Evolutionary conservation across 2,113 vertebrate genomes (phyloP), one percentile per base, ranked within the genome.

Genomic region (Formicarius rufipectus): DNA sequence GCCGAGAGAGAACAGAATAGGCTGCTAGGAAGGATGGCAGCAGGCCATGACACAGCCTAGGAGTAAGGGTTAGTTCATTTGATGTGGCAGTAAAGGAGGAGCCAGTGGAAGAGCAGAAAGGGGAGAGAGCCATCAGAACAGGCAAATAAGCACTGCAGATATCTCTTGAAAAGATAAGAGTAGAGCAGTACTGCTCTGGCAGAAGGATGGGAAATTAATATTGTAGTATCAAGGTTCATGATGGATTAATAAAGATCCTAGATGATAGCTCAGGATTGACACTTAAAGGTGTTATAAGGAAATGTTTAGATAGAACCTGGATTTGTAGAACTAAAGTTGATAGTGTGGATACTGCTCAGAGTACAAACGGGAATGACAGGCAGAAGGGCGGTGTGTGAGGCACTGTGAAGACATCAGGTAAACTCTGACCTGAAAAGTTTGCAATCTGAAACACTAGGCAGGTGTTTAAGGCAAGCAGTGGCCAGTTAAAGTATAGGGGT

Each of bases 381-480:
- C 30, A 78, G 24, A 24, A 84, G 23, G 4, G 22, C 0, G 0
- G 19, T 18, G 28, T 42, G 20, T 67, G 62, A 73, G 31, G 44
- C 10, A 7, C 31, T 58, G 31, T 45, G 56, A 14, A 82, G 44
- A 76, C 33, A 49, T 33, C 42, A 52, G 59, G 63, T 85, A 94
- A 96, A 88, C 90, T 93, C 85, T 92, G 83, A 90, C 93, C 82
- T 86, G 88, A 68, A 91, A 93, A 93, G 44, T 63, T 76, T 87
- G 55, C 35, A 88, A 86, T 85, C 93, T 92, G 52, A 84, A 49
- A 72, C 30, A 37, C 56, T 72, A 79, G 60, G 64, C 82, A 90
- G 79, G 47, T 90, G 89, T 84, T 95, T 73, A 80, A 83, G 87
- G 55, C 79, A 90, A 90, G 95, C 58, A 94, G 52, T 39, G 76